Conservation (phyloP, 2,797 vertebrate species). For the Mus caroli region DNA sequence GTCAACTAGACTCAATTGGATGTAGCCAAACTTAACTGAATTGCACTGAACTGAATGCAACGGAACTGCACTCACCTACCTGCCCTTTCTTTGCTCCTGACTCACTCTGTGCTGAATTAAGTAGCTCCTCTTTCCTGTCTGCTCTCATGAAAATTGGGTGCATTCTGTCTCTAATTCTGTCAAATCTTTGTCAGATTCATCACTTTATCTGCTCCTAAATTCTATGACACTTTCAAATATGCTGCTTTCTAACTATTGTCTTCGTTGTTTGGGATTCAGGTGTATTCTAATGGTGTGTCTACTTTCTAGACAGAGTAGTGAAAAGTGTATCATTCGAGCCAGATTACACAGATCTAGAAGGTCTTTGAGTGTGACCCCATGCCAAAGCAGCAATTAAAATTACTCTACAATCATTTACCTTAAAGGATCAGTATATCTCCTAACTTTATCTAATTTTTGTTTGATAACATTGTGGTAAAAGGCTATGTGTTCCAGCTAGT, state of each 20-base stretch:
- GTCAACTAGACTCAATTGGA: neutral
- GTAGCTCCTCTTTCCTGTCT: neutral
- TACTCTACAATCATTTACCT: neutral
- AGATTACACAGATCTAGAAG: neutral
- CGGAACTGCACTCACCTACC: no score
- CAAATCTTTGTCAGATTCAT: neutral
- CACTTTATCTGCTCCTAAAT: neutral
- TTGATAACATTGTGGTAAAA: neutral
- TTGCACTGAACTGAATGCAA: neutral
- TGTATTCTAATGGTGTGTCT: neutral
- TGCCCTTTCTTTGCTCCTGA: neutral
- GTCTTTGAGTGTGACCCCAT: neutral
- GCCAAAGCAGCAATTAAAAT: neutral
- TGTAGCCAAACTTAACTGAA: neutral
- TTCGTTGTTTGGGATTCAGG: neutral
- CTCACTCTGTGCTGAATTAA: neutral
- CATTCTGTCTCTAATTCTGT: neutral
- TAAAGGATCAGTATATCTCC: neutral
- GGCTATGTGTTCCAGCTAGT: neutral
- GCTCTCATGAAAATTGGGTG: neutral
- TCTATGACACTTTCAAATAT: neutral
- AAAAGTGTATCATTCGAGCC: neutral
- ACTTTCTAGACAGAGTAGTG: neutral
- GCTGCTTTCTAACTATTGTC: neutral
- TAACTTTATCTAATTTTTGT: neutral